Evolutionary conservation across 2,888 invertebrate genomes (phyloP).

Genomic region (Periphyllus acericola): DNA sequence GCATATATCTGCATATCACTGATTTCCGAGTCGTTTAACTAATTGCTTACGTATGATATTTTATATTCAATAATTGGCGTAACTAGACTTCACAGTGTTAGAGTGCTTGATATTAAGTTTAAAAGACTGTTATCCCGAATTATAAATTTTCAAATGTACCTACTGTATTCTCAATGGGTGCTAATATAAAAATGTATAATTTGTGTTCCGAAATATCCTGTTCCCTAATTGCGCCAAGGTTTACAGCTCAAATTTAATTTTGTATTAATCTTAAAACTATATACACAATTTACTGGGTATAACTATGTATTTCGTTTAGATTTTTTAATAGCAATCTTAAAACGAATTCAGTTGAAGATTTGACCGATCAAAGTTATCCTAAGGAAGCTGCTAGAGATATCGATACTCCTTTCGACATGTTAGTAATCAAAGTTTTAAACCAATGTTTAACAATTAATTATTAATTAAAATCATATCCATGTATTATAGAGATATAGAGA

Average conservation of each 20-base stretch:
- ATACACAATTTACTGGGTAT: neutral
- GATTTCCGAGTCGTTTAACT: neutral
- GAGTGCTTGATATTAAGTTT: neutral
- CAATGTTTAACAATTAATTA: too few relatives aligned
- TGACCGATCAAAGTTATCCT: slow-evolving; percentile 61
- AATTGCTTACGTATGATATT: neutral
- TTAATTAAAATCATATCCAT: too few relatives aligned
- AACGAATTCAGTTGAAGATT: slow-evolving; percentile 71
- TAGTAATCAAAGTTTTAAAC: slow-evolving; percentile 17
- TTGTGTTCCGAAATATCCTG: neutral
- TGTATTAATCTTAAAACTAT: slow-evolving; percentile 23
- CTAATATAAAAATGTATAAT: too few relatives aligned
- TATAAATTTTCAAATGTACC: too few relatives aligned
- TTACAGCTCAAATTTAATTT: slow-evolving; percentile 38
- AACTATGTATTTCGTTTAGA: slow-evolving; percentile 41
- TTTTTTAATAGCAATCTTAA: slow-evolving; percentile 68
- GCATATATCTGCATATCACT: neutral
- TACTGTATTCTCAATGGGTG: too few relatives aligned
- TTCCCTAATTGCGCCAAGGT: neutral
- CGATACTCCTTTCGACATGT: slow-evolving; percentile 65
- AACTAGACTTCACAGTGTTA: neutral
- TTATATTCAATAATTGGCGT: neutral
- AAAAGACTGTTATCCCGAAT: too few relatives aligned
- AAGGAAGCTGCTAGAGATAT: slow-evolving; percentile 53
- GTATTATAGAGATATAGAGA: neutral